Percentiles rank a stretch among this genome's conserved stretches.
These are phyloP conservation scores for Scopus umbretta DNA, from an alignment of 2,113 vertebrate species.

Conservation along the genomic window DNA sequence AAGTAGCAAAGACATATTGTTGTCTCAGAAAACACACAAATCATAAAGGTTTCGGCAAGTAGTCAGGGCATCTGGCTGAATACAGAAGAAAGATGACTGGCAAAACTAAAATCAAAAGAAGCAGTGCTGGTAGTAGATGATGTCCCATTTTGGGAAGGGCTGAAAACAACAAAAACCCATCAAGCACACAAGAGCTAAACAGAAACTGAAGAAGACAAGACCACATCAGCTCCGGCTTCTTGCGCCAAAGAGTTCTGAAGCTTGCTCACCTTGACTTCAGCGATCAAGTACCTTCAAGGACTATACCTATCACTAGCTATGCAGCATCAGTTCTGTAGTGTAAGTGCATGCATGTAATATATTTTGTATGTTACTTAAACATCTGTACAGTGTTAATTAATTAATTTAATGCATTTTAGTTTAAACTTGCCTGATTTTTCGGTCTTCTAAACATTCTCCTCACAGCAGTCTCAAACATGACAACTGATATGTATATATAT, in stretches of 20 bases:
- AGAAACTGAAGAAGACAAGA: neutral
- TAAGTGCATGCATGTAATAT: neutral
- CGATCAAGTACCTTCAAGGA: neutral
- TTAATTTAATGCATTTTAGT: neutral
- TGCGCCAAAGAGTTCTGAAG: neutral
- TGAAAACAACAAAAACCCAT: neutral
- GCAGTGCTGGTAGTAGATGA: neutral
- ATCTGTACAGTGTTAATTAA: neutral
- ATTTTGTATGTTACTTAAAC: neutral
- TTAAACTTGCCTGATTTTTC: neutral
- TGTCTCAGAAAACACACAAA: neutral
- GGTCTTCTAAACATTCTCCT: neutral
- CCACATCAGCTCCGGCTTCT: neutral
- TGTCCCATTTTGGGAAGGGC: neutral
- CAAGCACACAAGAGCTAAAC: neutral
- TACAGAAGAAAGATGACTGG: neutral
- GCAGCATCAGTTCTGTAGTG: neutral
- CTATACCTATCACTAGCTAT: neutral
- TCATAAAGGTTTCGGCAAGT: neutral
- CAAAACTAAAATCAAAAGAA: neutral
- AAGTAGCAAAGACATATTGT: neutral
- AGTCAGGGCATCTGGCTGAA: neutral
- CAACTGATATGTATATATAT: neutral
- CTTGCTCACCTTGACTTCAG: neutral
- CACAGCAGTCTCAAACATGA: neutral